phyloP scores from a whole-genome alignment of 1,140 invertebrate species.

The Drosophila pseudoananassae region DNA sequence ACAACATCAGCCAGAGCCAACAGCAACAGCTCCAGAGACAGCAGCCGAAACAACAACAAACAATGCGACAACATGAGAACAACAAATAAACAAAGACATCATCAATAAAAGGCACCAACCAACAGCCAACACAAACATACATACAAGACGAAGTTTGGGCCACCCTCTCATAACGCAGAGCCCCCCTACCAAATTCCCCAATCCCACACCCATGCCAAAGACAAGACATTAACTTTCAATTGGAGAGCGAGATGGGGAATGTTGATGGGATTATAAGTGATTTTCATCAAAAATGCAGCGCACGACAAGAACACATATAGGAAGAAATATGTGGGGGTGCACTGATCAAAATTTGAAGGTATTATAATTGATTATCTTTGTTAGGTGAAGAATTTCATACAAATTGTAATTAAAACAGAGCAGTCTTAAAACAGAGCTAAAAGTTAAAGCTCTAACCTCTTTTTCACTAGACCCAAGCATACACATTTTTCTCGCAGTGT shows the following conservation, averaged over 20 bases:
- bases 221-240: slow-evolving; percentile 73
- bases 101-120: slow-evolving; percentile 71
- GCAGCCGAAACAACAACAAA: slow-evolving; percentile 62
- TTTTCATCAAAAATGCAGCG: slow-evolving; percentile 81
- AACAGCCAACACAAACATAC: slow-evolving; percentile 29
- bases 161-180: slow-evolving; percentile 10
- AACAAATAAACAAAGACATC: slow-evolving; percentile 80
- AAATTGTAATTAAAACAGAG: neutral
- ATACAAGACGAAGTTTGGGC: slow-evolving; percentile 35
- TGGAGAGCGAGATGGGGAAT: slow-evolving; percentile 72
- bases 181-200: slow-evolving; percentile 9
- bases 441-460: too few species aligned
- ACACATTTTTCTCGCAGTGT: slow-evolving; percentile 3
- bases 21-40: slow-evolving; percentile 26
- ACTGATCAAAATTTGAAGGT: slow-evolving; percentile 1
- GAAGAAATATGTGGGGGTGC: slow-evolving; percentile 9
- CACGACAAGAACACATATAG: slow-evolving; percentile 66
- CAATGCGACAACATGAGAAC: slow-evolving; percentile 75
- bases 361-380: too few species aligned
- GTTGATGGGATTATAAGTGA: slow-evolving; percentile 81
- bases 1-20: slow-evolving; percentile 53
- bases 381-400: too few species aligned
- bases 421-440: neutral
- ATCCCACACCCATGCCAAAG: slow-evolving; percentile 16
- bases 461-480: too few species aligned